Evolutionary conservation across 2,888 invertebrate genomes (phyloP), one percentile per base, ranked within the genome.

Genomic region (Helobdella robusta): DNA sequence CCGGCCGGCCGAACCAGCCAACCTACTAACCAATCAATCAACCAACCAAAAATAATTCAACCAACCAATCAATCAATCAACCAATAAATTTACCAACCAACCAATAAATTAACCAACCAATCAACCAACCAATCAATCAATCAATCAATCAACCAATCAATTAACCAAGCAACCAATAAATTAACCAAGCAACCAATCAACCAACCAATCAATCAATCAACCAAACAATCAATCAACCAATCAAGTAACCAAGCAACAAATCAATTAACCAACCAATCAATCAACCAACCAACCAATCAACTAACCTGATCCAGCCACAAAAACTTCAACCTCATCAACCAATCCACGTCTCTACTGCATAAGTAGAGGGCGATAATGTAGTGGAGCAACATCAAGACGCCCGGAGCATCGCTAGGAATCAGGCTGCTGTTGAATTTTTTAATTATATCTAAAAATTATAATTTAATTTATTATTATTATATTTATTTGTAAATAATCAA

Each of bases 341-440:
- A 91, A 85, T 93, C 89, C 81, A 76, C 85, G 73, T 86, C 83
- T 71, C 86, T 85, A 0, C 87, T 91, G 78, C 91, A 91, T 62
- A 91, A 83, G 65, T 90, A 81, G 70, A 92, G 87, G 3, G 89
- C 89, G 73, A 91, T 78, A 69, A 90, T 86, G 74, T 91, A 86
- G 75, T 89, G 87, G 59, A 88, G 79, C 61, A 91, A 86, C 81
- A 89, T 88, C 67, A 91, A 75, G 4, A 67, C 25, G 34, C 79
- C 79, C 69, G 86, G 83, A 72, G 87, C 86, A 75, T 89, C 87
- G 0, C 87, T 85, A n/a, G 91, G 89, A 72, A 87, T 84, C 66
- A 86, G 83, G 23, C 68, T 68, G 18, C 71, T 72, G 67, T 0
- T 50, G 52, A n/a, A 50, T 50, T 6, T 11, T 15, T 40, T 40